Evolutionary conservation across 2,113 vertebrate genomes (phyloP), one percentile per base, ranked within the genome.

Genomic region (Upupa epops): DNA sequence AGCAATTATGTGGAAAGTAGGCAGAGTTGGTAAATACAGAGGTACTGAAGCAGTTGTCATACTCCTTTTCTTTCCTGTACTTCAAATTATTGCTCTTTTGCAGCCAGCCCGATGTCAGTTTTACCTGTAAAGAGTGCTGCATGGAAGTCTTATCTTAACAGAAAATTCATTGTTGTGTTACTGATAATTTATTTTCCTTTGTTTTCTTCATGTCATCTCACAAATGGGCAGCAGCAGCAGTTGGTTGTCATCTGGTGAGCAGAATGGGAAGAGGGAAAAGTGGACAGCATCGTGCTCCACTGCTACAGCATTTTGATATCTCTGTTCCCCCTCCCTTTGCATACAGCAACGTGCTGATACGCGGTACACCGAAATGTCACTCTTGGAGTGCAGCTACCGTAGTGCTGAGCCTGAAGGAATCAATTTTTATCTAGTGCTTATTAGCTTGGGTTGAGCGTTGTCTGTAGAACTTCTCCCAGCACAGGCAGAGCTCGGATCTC

Each of bases 191-290:
- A 28, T 40, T 6, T 34, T 48, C 36, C 45, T 29, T 22, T 17
- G 31, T 24, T 10, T 3, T 3, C 15, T 54, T 45, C 0, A 0
- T 71, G 37, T 3, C 2, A 1, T 49, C 9, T 66, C 64, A 9
- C 13, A 24, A 18, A 3, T 31, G 32, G 19, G 28, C 26, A 40
- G 48, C 70, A 83, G 17, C n/a, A 64, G 69, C 26, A 48, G 1
- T 36, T 45, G 26, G 19, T 54, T 76, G 17, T 15, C 8, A 9
- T 29, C 61, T 42, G 11, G 11, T 51, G n/a, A 68, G 21, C 22
- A 58, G 16, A 25, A 42, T 1, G 13, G 14, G 18, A 26, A 89
- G 48, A 51, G 13, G 55, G 48, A 51, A 77, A 54, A 6, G 4
- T 42, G 22, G 16, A 37, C 36, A 83, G 28, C 10, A 6, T 71